Percentiles rank a stretch among this genome's conserved stretches.
These are phyloP conservation scores for Lasiommata megera DNA, from an alignment of 2,888 invertebrate species.

Conservation along the genomic window DNA sequence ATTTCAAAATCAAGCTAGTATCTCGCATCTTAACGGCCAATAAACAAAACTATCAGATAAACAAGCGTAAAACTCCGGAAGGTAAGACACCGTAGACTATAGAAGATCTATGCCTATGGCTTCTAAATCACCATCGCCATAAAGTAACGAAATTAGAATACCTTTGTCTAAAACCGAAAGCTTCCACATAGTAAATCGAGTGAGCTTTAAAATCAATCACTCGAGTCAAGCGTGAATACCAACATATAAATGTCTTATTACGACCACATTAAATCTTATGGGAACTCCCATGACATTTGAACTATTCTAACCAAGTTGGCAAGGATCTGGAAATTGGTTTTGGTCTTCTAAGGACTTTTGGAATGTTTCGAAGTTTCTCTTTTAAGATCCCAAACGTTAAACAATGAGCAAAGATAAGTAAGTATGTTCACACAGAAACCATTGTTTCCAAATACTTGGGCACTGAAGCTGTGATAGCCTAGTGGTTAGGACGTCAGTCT, in stretches of 20 bases:
- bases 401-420: neutral
- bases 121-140: conserved; percentile 11
- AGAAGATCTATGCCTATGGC: neutral
- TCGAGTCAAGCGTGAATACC: conserved; percentile 36
- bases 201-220: conserved; percentile 53
- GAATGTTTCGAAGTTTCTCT: neutral
- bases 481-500: too few species aligned
- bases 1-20: neutral
- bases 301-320: neutral
- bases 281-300: conserved; percentile 17
- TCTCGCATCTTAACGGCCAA: neutral
- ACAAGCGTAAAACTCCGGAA: conserved; percentile 2
- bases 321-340: neutral
- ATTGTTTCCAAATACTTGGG: neutral
- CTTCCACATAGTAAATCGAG: conserved; percentile 43
- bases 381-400: neutral
- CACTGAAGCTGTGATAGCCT: too few species aligned
- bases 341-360: neutral
- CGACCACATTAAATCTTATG: conserved; percentile 30
- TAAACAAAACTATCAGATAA: conserved; percentile 2
- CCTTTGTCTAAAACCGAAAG: conserved; percentile 38
- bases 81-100: neutral
- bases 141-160: conserved; percentile 29
- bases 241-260: conserved; percentile 39
- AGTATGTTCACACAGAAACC: neutral